Percentiles rank a stretch among this genome's conserved stretches.
These are phyloP conservation scores for Calephelis virginiensis DNA, from an alignment of 1,140 invertebrate species.

Conservation along the genomic window DNA sequence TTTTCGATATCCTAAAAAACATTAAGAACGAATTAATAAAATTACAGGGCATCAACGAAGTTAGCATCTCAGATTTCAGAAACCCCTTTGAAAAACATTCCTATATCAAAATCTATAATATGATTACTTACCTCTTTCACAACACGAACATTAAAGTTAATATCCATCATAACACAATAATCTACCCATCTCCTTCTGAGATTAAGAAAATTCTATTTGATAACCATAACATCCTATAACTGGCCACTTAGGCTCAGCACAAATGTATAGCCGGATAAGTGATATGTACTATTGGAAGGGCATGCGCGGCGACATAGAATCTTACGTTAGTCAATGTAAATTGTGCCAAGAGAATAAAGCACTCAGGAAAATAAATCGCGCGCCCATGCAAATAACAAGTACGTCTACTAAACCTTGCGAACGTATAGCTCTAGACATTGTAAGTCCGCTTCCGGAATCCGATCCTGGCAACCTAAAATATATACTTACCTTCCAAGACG, in stretches of 20 bases:
- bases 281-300: slow-evolving; percentile 33
- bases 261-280: slow-evolving; percentile 32
- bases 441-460: slow-evolving; percentile 32
- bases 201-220: slow-evolving; percentile 30
- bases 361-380: slow-evolving; percentile 25
- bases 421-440: slow-evolving; percentile 28
- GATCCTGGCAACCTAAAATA: slow-evolving; percentile 22
- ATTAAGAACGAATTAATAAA: no score
- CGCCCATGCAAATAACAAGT: slow-evolving; percentile 35
- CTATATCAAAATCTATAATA: slow-evolving; percentile 32
- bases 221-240: slow-evolving; percentile 22
- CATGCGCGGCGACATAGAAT: slow-evolving; percentile 35
- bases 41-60: no score
- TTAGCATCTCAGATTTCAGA: no score
- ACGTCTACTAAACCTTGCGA: slow-evolving; percentile 30
- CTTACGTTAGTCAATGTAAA: slow-evolving; percentile 32
- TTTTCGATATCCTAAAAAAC: no score
- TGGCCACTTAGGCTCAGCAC: slow-evolving; percentile 19
- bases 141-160: slow-evolving; percentile 19
- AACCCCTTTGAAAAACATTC: slow-evolving; percentile 29
- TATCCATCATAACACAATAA: slow-evolving; percentile 26
- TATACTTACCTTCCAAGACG: slow-evolving; percentile 33
- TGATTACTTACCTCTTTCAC: slow-evolving; percentile 29
- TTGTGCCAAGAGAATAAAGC: slow-evolving; percentile 35
- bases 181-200: slow-evolving; percentile 29